These are phyloP conservation scores for Xenops minutus DNA, from an alignment of 2,797 vertebrate species.

Conservation along the genomic window DNA sequence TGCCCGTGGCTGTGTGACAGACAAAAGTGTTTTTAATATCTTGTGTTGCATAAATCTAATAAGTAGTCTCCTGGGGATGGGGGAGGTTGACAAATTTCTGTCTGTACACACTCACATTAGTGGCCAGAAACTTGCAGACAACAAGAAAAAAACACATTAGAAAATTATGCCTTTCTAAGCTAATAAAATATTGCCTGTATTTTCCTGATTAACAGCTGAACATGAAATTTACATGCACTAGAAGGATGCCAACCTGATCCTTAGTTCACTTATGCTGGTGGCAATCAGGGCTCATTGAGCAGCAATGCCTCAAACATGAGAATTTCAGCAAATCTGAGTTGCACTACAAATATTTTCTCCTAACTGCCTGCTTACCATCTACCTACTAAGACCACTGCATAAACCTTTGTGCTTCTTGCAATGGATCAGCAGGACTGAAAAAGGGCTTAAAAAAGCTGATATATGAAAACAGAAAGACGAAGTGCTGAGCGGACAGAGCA, in stretches of 20 bases:
- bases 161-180: not conserved
- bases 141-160: not conserved
- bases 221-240: not conserved
- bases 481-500: not conserved
- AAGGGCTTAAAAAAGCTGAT: not conserved
- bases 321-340: not conserved
- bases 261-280: not conserved
- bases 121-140: not conserved
- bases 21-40: conserved; percentile 66
- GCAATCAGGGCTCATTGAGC: not conserved
- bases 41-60: conserved; percentile 31
- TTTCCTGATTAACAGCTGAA: not conserved
- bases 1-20: conserved; percentile 47
- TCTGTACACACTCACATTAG: not conserved
- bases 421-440: not conserved
- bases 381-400: not conserved
- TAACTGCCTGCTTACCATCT: not conserved
- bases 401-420: not conserved
- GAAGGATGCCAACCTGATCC: not conserved
- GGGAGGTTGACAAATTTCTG: conserved; percentile 3
- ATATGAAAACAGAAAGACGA: not conserved
- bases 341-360: not conserved
- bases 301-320: not conserved
- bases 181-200: not conserved
- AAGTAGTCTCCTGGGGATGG: not conserved